Conservation (phyloP, 2,797 vertebrate species). For the Mustela erminea region DNA sequence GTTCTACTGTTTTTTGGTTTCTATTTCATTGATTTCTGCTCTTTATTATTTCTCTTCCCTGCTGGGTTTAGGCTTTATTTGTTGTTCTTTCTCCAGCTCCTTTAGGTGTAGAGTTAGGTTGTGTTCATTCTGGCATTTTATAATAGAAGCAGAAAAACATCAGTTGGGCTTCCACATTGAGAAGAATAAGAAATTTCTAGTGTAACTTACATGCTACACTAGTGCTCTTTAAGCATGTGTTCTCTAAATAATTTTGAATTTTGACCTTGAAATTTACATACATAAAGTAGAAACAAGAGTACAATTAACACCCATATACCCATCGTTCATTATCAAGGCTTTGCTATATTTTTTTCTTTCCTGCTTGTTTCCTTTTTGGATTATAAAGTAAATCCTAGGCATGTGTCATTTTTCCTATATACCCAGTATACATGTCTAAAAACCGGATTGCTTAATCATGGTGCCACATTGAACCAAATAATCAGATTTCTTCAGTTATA, state of each 20-base stretch:
- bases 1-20: no score
- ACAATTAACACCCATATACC: background rate
- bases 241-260: background rate
- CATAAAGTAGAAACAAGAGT: background rate
- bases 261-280: background rate
- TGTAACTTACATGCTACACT: background rate
- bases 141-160: slow-evolving; percentile 19
- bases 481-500: background rate
- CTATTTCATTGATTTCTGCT: no score
- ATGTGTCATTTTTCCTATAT: background rate
- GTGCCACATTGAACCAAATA: background rate
- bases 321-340: background rate
- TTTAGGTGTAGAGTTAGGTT: no score
- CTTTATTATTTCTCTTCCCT: no score
- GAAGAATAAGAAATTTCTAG: background rate
- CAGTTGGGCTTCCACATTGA: background rate
- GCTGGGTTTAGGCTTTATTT: no score
- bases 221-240: background rate
- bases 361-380: slow-evolving; percentile 5
- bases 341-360: background rate
- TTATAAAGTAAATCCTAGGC: background rate
- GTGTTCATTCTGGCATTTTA: background rate
- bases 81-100: no score
- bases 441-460: background rate
- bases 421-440: background rate